Evolutionary conservation across 2,888 invertebrate species (phyloP).

Genomic region (Apocheima hispidaria): DNA sequence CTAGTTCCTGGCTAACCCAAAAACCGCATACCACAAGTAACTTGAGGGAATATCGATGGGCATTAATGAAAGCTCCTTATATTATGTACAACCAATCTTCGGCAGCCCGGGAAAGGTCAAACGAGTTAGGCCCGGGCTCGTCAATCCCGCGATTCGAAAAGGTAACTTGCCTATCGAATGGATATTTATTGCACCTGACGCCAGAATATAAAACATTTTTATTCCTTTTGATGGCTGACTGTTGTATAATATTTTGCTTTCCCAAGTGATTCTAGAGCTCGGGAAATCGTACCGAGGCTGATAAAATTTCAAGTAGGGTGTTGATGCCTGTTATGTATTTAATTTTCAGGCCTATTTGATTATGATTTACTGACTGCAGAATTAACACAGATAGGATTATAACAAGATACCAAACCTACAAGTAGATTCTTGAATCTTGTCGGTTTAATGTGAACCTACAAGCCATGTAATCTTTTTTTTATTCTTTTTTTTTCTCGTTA

Average conservation of each 20-base stretch:
- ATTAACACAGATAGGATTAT: too few species aligned
- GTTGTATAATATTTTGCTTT: conserved; percentile 24
- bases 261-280: background rate
- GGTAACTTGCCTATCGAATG: conserved; percentile 21
- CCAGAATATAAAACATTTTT: conserved; percentile 21
- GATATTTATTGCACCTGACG: conserved; percentile 30
- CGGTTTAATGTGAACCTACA: too few species aligned
- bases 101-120: conserved; percentile 22
- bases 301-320: background rate
- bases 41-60: conserved; percentile 20
- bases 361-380: too few species aligned
- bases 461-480: too few species aligned
- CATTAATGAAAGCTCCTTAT: conserved; percentile 24
- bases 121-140: conserved; percentile 14
- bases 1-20: background rate
- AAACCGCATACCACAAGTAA: conserved; percentile 13
- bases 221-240: conserved; percentile 7
- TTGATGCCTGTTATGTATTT: background rate
- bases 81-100: conserved; percentile 21
- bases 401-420: too few species aligned
- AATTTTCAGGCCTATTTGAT: too few species aligned
- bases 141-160: conserved; percentile 16
- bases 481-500: too few species aligned
- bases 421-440: too few species aligned
- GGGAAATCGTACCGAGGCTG: background rate